These are phyloP conservation scores for Orestias chungarensis DNA, from an alignment of 2,797 vertebrate species.

Conservation along the genomic window DNA sequence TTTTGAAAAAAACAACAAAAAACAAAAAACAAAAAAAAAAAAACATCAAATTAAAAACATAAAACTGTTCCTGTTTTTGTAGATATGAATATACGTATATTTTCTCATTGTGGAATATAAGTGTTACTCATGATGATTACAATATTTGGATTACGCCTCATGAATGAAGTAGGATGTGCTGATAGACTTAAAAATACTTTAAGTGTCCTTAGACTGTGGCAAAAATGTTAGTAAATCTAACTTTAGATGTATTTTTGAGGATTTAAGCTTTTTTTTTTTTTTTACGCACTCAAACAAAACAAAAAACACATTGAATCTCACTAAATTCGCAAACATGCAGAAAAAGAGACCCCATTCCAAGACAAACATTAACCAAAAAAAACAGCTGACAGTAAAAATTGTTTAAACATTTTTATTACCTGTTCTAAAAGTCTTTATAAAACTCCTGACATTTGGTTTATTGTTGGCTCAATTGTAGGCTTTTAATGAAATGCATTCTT, in stretches of 20 bases:
- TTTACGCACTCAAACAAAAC: too few species aligned
- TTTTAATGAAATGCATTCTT: neutral
- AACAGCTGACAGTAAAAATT: constrained; percentile 2
- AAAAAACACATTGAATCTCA: neutral
- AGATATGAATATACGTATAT: too few species aligned
- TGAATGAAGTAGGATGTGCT: constrained; percentile 12
- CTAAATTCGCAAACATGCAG: constrained; percentile 21
- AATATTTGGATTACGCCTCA: neutral
- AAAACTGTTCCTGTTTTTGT: too few species aligned
- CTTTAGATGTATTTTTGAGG: neutral
- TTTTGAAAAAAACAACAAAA: neutral
- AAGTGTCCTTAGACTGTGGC: constrained; percentile 5
- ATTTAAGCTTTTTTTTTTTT: constrained; percentile 7
- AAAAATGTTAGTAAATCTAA: constrained; percentile 19
- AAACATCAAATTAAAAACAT: neutral
- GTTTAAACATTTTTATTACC: neutral
- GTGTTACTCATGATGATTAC: neutral
- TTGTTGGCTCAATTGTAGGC: neutral
- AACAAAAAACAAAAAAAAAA: neutral
- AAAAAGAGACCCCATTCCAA: neutral
- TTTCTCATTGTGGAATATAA: constrained; percentile 15
- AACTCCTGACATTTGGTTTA: neutral
- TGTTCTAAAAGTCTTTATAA: too few species aligned
- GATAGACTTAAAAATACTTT: constrained; percentile 7
- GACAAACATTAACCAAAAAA: neutral